Evolutionary conservation across 2,113 vertebrate genomes (phyloP).

Genomic region (Opisthocomus hoazin): DNA sequence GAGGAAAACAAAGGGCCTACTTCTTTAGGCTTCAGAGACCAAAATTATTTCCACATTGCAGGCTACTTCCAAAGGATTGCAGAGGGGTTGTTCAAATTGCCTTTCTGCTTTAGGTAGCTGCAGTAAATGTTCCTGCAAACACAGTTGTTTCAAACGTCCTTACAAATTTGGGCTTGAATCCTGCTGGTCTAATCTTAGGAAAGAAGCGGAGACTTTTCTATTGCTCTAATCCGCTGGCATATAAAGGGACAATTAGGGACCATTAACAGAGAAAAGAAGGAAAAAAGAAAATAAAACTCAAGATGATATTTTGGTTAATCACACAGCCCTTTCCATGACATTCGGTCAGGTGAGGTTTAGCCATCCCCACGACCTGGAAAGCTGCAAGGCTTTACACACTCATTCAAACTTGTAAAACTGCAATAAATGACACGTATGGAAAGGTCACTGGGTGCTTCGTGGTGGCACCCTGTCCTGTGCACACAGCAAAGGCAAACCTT

Average conservation of each 20-base stretch:
- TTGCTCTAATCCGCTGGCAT: background rate
- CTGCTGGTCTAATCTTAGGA: background rate
- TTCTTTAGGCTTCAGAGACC: slow-evolving; percentile 19
- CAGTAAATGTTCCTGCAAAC: slow-evolving; percentile 1
- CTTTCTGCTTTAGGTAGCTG: slow-evolving; percentile 23
- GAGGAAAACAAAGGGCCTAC: slow-evolving; percentile 40
- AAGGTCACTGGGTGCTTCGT: accelerated
- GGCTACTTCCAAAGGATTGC: slow-evolving; percentile 9
- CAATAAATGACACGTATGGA: background rate
- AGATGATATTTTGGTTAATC: background rate
- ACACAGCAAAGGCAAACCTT: background rate
- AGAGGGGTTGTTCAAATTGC: background rate
- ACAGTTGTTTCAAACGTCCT: background rate
- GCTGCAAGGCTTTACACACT: background rate
- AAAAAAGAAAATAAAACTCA: background rate
- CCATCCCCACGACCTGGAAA: background rate
- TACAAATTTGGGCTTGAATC: background rate
- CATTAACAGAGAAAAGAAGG: background rate
- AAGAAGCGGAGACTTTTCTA: background rate
- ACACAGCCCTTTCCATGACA: accelerated
- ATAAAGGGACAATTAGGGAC: background rate
- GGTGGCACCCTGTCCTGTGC: background rate
- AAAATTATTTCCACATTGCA: slow-evolving; percentile 54
- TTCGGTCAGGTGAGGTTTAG: background rate
- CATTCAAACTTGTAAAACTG: background rate